These are phyloP conservation scores for Uria lomvia DNA, from an alignment of 2,113 vertebrate species.

Conservation along the genomic window DNA sequence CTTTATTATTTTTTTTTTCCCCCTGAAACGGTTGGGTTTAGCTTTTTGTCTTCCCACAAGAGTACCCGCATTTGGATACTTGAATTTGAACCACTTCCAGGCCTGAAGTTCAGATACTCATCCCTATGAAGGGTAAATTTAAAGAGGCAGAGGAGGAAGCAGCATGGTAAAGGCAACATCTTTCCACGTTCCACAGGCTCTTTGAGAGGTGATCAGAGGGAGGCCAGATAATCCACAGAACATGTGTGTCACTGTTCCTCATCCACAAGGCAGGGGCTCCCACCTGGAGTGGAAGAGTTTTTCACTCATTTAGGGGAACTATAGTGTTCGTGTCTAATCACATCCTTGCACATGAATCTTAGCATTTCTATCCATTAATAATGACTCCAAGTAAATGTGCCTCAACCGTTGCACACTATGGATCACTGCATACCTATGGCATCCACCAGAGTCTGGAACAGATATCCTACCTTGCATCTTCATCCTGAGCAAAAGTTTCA, in stretches of 20 bases:
- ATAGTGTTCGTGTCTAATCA: background rate
- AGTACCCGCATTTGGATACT: background rate
- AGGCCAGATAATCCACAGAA: background rate
- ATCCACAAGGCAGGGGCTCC: background rate
- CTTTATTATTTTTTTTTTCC: background rate
- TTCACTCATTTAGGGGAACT: background rate
- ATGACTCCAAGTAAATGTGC: fast-evolving
- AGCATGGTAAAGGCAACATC: background rate
- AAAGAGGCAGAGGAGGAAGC: background rate
- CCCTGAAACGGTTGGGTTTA: background rate
- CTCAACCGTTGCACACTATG: background rate
- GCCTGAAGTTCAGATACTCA: background rate
- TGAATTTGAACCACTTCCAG: background rate
- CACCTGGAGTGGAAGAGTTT: background rate
- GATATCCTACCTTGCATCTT: background rate
- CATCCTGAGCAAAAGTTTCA: background rate
- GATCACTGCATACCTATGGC: background rate
- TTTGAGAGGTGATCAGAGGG: background rate
- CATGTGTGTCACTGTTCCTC: background rate
- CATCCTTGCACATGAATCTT: background rate
- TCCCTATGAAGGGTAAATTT: background rate
- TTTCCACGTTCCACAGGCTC: background rate
- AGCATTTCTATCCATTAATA: background rate
- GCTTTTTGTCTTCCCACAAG: background rate
- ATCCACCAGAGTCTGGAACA: background rate